These are phyloP conservation scores for Stegostoma tigrinum DNA, from an alignment of 2,113 vertebrate species.

Conservation along the genomic window DNA sequence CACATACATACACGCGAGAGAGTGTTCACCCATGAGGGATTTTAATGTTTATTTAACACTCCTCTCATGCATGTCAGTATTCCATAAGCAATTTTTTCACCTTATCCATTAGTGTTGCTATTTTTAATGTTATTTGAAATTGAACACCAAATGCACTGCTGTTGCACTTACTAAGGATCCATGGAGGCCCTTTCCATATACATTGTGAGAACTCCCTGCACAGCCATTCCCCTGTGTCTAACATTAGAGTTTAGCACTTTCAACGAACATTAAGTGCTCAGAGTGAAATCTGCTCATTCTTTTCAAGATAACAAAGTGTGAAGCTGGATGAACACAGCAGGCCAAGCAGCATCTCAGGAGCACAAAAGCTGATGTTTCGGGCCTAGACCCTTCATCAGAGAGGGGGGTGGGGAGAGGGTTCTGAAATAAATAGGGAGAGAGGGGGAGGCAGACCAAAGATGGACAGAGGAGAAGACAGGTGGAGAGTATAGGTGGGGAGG, in stretches of 20 bases:
- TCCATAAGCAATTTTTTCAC: not conserved
- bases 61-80: not conserved
- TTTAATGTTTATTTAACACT: not conserved
- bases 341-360: too few relatives aligned
- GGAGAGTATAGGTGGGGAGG: too few relatives aligned
- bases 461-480: too few relatives aligned
- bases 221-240: not conserved
- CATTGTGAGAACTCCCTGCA: not conserved
- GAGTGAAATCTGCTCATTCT: not conserved
- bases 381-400: too few relatives aligned
- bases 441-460: too few relatives aligned
- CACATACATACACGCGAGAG: not conserved
- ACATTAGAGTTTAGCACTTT: not conserved
- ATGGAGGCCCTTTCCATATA: not conserved
- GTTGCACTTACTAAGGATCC: not conserved
- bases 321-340: too few relatives aligned
- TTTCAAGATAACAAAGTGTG: too few relatives aligned
- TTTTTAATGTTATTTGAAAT: not conserved
- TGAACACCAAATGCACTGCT: not conserved
- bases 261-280: not conserved
- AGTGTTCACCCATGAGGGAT: not conserved
- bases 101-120: not conserved
- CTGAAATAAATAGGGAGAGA: too few relatives aligned
- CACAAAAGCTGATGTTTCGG: too few relatives aligned
- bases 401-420: too few relatives aligned